Percentiles rank a stretch among this genome's conserved stretches.
Conservation (phyloP, 2,797 vertebrate species). For the Thalassophryne amazonica region DNA sequence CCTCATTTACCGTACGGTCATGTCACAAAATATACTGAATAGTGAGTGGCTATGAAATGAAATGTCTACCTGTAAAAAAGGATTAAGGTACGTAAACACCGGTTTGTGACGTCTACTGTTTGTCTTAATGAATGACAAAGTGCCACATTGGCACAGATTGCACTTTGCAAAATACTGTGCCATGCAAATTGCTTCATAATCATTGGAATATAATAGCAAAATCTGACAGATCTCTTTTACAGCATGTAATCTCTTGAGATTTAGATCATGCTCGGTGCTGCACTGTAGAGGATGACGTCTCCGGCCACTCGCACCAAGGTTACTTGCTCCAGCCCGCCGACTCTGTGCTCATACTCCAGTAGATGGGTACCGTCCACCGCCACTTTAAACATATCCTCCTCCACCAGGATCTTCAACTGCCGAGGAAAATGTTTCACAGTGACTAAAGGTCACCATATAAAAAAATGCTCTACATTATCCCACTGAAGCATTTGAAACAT, state of each 20-base stretch:
- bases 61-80: conserved; percentile 18
- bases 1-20: conserved; percentile 17
- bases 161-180: conserved; percentile 25
- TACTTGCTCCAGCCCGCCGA: conserved; percentile 81
- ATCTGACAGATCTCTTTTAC: conserved; percentile 10
- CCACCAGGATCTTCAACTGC: conserved; percentile 90
- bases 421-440: background rate
- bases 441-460: too few relatives aligned
- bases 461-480: too few relatives aligned
- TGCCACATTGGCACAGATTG: conserved; percentile 20
- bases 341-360: conserved; percentile 86
- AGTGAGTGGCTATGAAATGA: conserved; percentile 25
- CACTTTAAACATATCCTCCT: conserved; percentile 86
- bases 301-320: conserved; percentile 79
- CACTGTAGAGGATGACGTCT: conserved; percentile 82
- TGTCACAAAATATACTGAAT: conserved; percentile 15
- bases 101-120: conserved; percentile 23
- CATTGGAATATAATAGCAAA: conserved; percentile 17
- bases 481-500: too few relatives aligned
- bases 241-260: background rate
- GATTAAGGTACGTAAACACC: conserved; percentile 17
- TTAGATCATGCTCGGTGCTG: conserved; percentile 80
- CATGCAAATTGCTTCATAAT: conserved; percentile 24
- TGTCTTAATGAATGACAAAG: conserved; percentile 20
- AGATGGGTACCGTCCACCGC: conserved; percentile 85